phyloP scores from a whole-genome alignment of 2,888 invertebrate species.

The Xanthia togata region DNA sequence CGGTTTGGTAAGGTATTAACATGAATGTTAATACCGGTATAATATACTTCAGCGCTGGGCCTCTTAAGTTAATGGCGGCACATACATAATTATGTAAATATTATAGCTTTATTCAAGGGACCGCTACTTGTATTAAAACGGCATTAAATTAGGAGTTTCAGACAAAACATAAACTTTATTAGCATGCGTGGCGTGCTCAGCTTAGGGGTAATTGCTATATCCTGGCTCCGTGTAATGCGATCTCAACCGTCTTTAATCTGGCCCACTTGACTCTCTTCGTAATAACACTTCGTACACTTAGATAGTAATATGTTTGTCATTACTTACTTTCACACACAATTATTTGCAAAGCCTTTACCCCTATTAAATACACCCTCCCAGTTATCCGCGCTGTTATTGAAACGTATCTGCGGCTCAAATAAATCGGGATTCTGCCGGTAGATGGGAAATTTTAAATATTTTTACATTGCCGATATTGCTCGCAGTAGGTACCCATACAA shows the following conservation, averaged over 20 bases:
- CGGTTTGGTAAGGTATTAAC: background rate
- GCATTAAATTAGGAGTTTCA: conserved; percentile 61
- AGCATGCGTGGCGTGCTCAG: conserved; percentile 69
- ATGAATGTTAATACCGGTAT: conserved; percentile 3
- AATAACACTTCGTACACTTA: conserved; percentile 40
- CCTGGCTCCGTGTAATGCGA: conserved; percentile 67
- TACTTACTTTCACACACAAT: conserved; percentile 58
- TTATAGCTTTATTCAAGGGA: conserved; percentile 49
- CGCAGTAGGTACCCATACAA: background rate
- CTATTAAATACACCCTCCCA: conserved; percentile 44
- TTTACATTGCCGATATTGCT: conserved; percentile 50
- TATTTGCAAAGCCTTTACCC: conserved; percentile 48
- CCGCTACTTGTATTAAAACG: conserved; percentile 53
- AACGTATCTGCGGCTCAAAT: conserved; percentile 44
- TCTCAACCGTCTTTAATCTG: conserved; percentile 66
- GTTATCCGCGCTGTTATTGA: conserved; percentile 38
- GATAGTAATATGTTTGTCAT: conserved; percentile 54
- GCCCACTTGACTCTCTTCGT: conserved; percentile 51
- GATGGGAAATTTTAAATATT: conserved; percentile 49
- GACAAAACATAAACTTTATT: conserved; percentile 70
- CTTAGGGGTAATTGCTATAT: conserved; percentile 71
- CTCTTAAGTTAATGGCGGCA: conserved; percentile 24
- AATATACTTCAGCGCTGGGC: background rate
- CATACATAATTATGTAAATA: conserved; percentile 52
- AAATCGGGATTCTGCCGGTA: conserved; percentile 27